Percentiles rank a stretch among this genome's conserved stretches.
Evolutionary conservation across 2,113 vertebrate species (phyloP).

Genomic region (Dermatemys mawii): DNA sequence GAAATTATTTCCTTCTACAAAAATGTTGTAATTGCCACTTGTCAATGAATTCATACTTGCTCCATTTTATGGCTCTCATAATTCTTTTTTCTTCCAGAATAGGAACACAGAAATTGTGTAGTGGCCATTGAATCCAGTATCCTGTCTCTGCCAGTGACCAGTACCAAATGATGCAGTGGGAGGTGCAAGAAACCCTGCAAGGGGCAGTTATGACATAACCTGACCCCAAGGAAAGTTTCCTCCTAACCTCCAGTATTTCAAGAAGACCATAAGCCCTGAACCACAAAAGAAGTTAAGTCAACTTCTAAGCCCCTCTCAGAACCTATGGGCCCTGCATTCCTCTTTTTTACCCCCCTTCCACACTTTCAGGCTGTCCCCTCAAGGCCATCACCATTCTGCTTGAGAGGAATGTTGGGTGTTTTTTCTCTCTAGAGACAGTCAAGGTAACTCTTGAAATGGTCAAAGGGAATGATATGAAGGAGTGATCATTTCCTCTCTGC

Average conservation of each 20-base stretch:
- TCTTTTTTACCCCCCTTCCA: background rate
- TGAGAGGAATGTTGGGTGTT: background rate
- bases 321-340: background rate
- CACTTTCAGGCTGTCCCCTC: background rate
- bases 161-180: background rate
- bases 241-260: background rate
- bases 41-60: background rate
- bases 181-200: background rate
- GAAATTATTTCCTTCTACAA: background rate
- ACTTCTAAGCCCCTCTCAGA: background rate
- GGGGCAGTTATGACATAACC: background rate
- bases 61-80: background rate
- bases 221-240: background rate
- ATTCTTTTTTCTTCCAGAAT: background rate
- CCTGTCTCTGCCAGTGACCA: background rate
- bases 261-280: background rate
- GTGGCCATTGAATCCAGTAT: background rate
- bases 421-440: slow-evolving; percentile 4
- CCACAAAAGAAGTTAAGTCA: background rate
- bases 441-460: background rate
- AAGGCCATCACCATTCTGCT: background rate
- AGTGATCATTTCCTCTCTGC: background rate
- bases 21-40: background rate
- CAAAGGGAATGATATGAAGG: rapidly evolving
- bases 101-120: background rate